Conservation (phyloP, 2,113 vertebrate genomes). For the Saccopteryx leptura region DNA sequence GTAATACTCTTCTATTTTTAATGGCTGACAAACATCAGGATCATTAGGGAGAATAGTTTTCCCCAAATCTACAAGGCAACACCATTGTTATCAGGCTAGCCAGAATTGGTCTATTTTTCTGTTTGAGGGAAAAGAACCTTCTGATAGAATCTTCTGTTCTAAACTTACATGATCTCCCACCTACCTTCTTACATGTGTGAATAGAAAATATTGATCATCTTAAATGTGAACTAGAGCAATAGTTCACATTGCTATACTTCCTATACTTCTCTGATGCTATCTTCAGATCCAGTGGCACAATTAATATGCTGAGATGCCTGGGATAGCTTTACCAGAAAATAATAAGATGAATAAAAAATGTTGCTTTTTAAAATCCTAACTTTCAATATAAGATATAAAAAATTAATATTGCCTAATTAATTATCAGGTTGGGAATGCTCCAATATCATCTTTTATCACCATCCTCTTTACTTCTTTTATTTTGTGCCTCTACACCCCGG, state of each 20-base stretch:
- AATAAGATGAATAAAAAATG: not conserved
- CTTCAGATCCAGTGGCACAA: not conserved
- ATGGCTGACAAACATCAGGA: not conserved
- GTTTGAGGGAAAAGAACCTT: not conserved
- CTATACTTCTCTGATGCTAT: constrained; percentile 2
- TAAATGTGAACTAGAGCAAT: not conserved
- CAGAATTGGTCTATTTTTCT: not conserved
- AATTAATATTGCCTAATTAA: constrained; percentile 22
- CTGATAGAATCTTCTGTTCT: not conserved
- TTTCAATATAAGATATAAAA: not conserved
- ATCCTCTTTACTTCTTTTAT: not conserved
- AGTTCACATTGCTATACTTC: not conserved
- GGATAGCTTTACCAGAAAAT: not conserved
- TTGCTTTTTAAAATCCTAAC: not conserved
- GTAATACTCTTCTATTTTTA: not conserved
- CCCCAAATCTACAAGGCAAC: not conserved
- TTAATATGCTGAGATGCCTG: not conserved
- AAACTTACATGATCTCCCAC: not conserved
- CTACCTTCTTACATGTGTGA: not conserved
- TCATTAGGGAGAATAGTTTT: not conserved
- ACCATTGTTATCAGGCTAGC: not conserved
- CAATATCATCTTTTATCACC: not conserved
- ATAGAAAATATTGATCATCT: not conserved
- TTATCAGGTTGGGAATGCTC: not conserved
- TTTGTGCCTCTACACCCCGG: not conserved